Conservation (phyloP, 2,113 vertebrate species). For the Cygnus atratus region DNA sequence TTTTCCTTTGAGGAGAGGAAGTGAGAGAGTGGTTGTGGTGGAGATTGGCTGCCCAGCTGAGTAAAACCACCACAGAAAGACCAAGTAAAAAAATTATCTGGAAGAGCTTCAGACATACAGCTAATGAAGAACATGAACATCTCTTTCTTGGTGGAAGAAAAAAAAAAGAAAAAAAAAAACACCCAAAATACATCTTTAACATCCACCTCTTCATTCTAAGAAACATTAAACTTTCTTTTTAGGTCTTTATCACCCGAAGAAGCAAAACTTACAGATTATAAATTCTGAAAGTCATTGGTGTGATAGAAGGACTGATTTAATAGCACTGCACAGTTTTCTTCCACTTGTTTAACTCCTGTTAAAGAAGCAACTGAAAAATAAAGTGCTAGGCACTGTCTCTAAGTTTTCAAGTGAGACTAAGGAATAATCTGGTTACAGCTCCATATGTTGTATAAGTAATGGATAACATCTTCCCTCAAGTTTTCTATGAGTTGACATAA, state of each 20-base stretch:
- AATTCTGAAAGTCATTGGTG: background rate
- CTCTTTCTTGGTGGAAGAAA: background rate
- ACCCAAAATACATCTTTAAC: background rate
- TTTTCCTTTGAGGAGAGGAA: too few relatives aligned
- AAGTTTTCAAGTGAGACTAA: background rate
- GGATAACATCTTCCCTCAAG: background rate
- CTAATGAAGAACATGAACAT: background rate
- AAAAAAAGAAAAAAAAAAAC: background rate
- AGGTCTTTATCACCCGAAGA: background rate
- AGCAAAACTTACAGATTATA: background rate
- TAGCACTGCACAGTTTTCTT: background rate
- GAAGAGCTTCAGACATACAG: background rate
- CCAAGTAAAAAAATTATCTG: background rate
- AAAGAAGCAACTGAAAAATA: background rate
- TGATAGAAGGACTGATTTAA: background rate
- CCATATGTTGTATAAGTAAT: background rate
- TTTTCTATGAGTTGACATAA: background rate
- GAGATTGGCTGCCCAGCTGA: too few relatives aligned
- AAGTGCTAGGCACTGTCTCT: background rate
- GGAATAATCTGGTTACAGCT: background rate
- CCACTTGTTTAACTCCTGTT: background rate
- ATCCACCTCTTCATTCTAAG: background rate
- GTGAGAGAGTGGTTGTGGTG: too few relatives aligned
- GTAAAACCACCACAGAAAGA: background rate
- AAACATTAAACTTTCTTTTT: background rate